phyloP scores from a whole-genome alignment of 1,140 invertebrate genomes.

The Plodia interpunctella region DNA sequence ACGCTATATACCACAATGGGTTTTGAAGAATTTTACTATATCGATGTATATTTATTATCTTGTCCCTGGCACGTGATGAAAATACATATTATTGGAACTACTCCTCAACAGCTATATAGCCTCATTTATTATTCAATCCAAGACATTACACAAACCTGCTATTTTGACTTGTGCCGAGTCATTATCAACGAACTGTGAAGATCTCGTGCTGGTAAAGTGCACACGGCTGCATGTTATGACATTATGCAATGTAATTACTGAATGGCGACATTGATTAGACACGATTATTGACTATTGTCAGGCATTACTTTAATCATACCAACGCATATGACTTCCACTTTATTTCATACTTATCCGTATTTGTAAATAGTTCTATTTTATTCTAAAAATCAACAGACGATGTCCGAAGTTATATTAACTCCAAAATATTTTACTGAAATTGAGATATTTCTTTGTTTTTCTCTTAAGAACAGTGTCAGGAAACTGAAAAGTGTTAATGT shows the following conservation, averaged over 20 bases:
- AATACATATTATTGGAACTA: too few species aligned
- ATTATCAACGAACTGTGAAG: background rate
- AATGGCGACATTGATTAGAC: constrained; percentile 2
- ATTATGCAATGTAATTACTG: background rate
- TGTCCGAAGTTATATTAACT: too few species aligned
- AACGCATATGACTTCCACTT: background rate
- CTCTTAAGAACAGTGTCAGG: too few species aligned
- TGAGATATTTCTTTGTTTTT: too few species aligned
- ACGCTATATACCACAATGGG: too few species aligned
- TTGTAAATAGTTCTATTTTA: too few species aligned
- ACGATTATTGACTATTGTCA: background rate
- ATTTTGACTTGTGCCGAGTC: background rate
- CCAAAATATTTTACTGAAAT: too few species aligned
- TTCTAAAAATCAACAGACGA: too few species aligned
- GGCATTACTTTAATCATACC: background rate
- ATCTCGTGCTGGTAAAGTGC: background rate
- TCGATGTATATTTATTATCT: too few species aligned
- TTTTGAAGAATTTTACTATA: too few species aligned
- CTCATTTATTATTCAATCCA: background rate
- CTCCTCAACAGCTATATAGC: background rate
- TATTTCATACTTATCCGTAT: background rate
- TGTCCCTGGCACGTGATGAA: too few species aligned
- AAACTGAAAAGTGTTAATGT: too few species aligned
- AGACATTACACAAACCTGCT: background rate
- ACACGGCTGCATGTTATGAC: background rate